Base-by-base conservation (phyloP, 2,797 vertebrate genomes). In the Anabas testudineus region DNA sequence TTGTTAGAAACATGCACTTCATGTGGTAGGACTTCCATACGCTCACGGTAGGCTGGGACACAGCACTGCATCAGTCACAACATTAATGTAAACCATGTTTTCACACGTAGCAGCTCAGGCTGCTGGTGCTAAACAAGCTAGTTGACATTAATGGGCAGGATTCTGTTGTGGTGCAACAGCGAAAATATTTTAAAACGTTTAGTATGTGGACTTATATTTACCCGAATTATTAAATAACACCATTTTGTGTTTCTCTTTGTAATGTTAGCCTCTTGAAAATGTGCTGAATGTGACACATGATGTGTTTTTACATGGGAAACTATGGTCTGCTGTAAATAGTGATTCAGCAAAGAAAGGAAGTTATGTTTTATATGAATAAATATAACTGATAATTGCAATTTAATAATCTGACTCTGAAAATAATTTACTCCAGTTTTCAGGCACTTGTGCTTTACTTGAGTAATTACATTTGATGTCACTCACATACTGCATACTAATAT, bases 111-210 rank as follows among this genome's bases (percentile, higher is more conserved):
- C 48, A 32, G n/a, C 22, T 56, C 41, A 15, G 0, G 41, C 28
- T 34, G 48, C 15, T 47, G 14, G 30, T 8, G 78, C 80, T 81
- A 77, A 67, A n/a, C 2, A 12, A 34, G 81, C 74, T 30, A 37
- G 21, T 34, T 0, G 37, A 22, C 36, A 62, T 9, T 4, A 34
- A 19, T 6, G 1, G 10, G 39, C 18, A 24, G 2, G 18, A 7
- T 36, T 7, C 0, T 9, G 2, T 48, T 34, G 0, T 3, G 8
- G 41, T 24, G 21, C 52, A 2, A 6, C 41, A 55, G 3, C 39
- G n/a, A 8, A 0, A 14, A 5, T 19, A 2, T 18, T 9, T 1
- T 2, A 5, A 24, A 19, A 1, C 0, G 15, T n/a, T 34, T 2
- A n/a, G 18, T 32, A 13, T 42, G 8, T 22, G 5, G 34, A 13